Percentiles rank a stretch among this genome's conserved stretches.
Evolutionary conservation across 1,140 invertebrate species (phyloP).

Genomic region (Dinothrombium tinctorium): DNA sequence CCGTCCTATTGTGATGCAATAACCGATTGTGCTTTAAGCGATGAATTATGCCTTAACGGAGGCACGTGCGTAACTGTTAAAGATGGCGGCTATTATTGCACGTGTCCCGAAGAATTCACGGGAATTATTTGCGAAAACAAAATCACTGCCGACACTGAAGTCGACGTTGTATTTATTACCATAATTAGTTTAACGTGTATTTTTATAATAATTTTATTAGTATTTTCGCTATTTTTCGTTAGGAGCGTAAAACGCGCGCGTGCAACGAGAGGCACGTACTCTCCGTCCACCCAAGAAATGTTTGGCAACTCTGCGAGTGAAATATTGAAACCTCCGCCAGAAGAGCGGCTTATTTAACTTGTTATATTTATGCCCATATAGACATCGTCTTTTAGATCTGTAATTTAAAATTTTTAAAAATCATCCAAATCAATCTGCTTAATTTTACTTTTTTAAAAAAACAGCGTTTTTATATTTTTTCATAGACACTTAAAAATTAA

Average conservation of each 20-base stretch:
- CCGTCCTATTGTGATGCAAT: too few species aligned
- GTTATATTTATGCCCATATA: too few species aligned
- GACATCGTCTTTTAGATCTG: too few species aligned
- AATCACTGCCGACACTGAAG: neutral
- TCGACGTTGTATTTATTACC: constrained; percentile 7
- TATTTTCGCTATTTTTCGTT: constrained; percentile 40
- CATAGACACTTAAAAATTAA: too few species aligned
- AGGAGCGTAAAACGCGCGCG: constrained; percentile 75
- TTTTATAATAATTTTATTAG: constrained; percentile 29
- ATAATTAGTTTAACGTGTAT: constrained; percentile 13
- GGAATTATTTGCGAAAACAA: constrained; percentile 23
- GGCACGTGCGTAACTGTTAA: too few species aligned
- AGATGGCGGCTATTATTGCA: constrained; percentile 8
- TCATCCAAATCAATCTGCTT: too few species aligned
- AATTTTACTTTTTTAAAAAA: too few species aligned
- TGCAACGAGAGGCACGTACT: constrained; percentile 87
- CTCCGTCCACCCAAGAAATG: constrained; percentile 81
- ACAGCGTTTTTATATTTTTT: too few species aligned
- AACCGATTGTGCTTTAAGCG: too few species aligned
- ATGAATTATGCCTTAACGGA: too few species aligned
- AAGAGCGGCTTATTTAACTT: constrained; percentile 64
- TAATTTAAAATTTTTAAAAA: too few species aligned
- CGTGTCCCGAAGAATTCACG: constrained; percentile 24
- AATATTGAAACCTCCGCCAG: constrained; percentile 85
- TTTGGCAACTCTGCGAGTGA: constrained; percentile 71